A percentile compares a stretch with the other conserved stretches of the same genome.
phyloP scores from a whole-genome alignment of 92 coral and sea anemone genomes.

The Umimayanthus chanpuru region DNA sequence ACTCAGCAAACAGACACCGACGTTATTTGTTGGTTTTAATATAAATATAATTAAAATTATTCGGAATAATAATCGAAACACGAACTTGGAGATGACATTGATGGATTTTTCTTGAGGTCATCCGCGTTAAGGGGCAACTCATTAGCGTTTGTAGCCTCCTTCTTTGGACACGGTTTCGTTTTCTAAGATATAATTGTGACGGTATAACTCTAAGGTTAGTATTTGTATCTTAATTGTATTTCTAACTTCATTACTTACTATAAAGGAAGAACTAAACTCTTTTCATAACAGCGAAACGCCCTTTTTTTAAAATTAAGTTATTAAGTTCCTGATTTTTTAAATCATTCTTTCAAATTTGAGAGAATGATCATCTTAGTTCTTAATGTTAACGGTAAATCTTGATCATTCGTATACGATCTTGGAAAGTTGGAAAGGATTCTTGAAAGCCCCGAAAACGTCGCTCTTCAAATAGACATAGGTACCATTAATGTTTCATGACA shows the following conservation, averaged over 20 bases:
- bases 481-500: neutral
- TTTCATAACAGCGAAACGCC: neutral
- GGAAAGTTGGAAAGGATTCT: neutral
- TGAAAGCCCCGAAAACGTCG: neutral
- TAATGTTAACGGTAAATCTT: neutral
- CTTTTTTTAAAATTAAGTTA: neutral
- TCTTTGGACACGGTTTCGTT: neutral
- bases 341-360: neutral
- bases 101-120: neutral
- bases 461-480: neutral
- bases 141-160: neutral
- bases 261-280: neutral
- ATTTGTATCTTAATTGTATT: neutral
- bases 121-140: constrained; percentile 13
- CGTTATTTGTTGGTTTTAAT: constrained; percentile 5
- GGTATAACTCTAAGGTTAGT: constrained; percentile 7
- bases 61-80: neutral
- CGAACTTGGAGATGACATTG: neutral
- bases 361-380: neutral
- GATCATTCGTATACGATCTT: neutral
- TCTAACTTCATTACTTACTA: neutral
- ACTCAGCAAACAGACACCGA: constrained; percentile 24
- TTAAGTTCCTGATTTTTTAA: neutral
- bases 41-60: constrained; percentile 3
- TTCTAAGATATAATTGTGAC: neutral